Evolutionary conservation across 2,888 invertebrate genomes (phyloP), one percentile per base, ranked within the genome.

Genomic region (Cryptocephalus primarius): DNA sequence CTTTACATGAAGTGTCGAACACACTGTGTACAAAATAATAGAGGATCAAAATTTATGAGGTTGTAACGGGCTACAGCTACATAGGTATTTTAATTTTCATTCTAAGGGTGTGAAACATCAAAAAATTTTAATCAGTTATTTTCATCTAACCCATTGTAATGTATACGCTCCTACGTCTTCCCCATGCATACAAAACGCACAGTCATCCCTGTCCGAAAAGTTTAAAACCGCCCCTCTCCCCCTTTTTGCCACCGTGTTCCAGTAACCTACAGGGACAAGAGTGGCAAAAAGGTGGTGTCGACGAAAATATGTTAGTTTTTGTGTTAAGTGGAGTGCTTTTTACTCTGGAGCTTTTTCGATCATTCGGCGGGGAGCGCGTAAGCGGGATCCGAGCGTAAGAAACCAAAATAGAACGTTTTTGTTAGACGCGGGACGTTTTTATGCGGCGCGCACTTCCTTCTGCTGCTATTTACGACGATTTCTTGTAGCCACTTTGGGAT

Each of bases 371-470:
- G n/a, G 12, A 11, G 12, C n/a, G 12, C 36, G 6, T 36, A n/a
- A 12, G 31, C 31, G 9, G 9, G 42, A 22, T 22, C 22, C 12
- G 36, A 12, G 31, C 55, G 60, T 59, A 65, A 63, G 64, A 64
- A 66, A 64, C 65, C 66, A 64, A 66, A 66, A 66, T 65, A 65
- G 60, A 65, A 56, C 64, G 65, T 65, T 66, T 65, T 66, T 66
- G 64, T 55, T 48, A 33, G 43, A 40, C 51, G 44, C 31, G 22
- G 22, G 39, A 39, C 14, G 32, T 36, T 36, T 36, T 36, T 36
- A 12, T 12, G 32, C 9, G 14, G 22, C 42, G n/a, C 43, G 48
- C 46, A 51, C 55, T 51, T 55, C 53, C 54, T 52, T 48, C 43
- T 49, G 50, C 49, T 42, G 49, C 54, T 50, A 46, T 58, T 58